Evolutionary conservation across 2,797 vertebrate genomes (phyloP), one percentile per base, ranked within the genome.

Genomic region (Chloroceryle amazona): DNA sequence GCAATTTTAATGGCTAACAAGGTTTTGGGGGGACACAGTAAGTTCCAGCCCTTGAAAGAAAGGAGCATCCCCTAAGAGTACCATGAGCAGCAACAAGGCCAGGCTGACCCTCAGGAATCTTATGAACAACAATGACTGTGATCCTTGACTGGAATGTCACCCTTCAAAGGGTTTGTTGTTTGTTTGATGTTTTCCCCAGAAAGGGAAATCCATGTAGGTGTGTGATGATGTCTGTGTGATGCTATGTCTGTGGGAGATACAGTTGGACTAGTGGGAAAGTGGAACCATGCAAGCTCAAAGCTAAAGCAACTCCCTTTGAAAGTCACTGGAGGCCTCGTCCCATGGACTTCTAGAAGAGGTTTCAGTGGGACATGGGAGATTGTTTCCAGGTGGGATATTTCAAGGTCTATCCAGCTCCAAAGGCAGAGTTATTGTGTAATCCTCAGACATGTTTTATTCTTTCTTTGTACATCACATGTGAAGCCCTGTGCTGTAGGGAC

Each of bases 391-490:
- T 20, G 13, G 29, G 46, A 54, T 26, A 12, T 85, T 57, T 54
- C 37, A 37, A 33, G 28, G 17, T 62, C n/a, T 62, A 4, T 11
- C 37, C 63, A 66, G 10, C 42, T 76, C 39, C 63, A 86, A 44
- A 44, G 8, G 31, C 0, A 1, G 47, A 46, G 35, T 1, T n/a
- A 25, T 28, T 66, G 14, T n/a, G 17, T 37, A 42, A 66, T 54
- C 12, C 31, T 51, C 33, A 54, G 41, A 15, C 11, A 4, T 28
- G 5, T 66, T 93, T 76, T 42, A 13, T 41, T 70, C 37, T 78
- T 1, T 0, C 28, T 74, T 72, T 66, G 31, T 17, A 11, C 33
- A 31, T 91, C 55, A 39, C 17, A 21, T 37, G 17, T 41, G 52
- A 85, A n/a, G 6, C n/a, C 9, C 17, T 81, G 37, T 54, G 55